Percentiles rank a stretch among this genome's conserved stretches.
phyloP scores from a whole-genome alignment of 1,140 invertebrate species.

The Procambarus virginalis region DNA sequence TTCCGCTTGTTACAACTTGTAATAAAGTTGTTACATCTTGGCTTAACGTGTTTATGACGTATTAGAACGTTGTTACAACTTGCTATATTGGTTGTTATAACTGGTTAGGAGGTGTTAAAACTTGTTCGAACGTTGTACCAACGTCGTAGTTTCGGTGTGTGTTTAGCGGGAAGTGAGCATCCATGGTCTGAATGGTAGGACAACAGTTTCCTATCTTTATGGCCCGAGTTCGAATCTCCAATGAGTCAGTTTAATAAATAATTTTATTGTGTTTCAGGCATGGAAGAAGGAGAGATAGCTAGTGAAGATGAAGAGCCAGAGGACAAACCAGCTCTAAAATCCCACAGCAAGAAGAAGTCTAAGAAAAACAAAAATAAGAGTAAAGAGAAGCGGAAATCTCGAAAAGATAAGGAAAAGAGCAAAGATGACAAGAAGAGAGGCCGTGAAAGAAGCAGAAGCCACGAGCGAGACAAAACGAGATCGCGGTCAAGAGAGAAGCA shows the following conservation, averaged over 20 bases:
- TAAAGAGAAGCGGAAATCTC: slow-evolving; percentile 17
- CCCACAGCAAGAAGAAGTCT: slow-evolving; percentile 28
- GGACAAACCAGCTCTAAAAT: not conserved
- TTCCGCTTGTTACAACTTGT: too few relatives aligned
- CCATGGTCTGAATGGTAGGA: too few relatives aligned
- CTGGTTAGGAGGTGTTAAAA: too few relatives aligned
- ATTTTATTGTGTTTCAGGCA: not conserved
- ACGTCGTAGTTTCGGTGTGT: too few relatives aligned
- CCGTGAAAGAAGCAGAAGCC: slow-evolving; percentile 16
- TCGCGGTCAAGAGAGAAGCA: slow-evolving; percentile 26
- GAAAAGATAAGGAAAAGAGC: slow-evolving; percentile 22
- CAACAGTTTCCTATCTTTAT: too few relatives aligned
- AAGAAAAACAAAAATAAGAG: not conserved
- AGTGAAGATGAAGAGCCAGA: slow-evolving; percentile 21
- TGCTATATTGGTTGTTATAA: too few relatives aligned
- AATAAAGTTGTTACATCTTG: too few relatives aligned
- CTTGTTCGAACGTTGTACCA: too few relatives aligned
- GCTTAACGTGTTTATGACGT: too few relatives aligned
- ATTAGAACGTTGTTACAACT: too few relatives aligned
- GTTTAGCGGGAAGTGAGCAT: too few relatives aligned
- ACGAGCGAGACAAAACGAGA: not conserved
- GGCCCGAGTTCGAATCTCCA: too few relatives aligned
- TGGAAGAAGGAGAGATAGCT: slow-evolving; percentile 31
- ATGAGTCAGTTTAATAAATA: not conserved
- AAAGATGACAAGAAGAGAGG: slow-evolving; percentile 37